These are phyloP conservation scores for Augochlora pura DNA, from an alignment of 1,140 invertebrate genomes.

Conservation along the genomic window DNA sequence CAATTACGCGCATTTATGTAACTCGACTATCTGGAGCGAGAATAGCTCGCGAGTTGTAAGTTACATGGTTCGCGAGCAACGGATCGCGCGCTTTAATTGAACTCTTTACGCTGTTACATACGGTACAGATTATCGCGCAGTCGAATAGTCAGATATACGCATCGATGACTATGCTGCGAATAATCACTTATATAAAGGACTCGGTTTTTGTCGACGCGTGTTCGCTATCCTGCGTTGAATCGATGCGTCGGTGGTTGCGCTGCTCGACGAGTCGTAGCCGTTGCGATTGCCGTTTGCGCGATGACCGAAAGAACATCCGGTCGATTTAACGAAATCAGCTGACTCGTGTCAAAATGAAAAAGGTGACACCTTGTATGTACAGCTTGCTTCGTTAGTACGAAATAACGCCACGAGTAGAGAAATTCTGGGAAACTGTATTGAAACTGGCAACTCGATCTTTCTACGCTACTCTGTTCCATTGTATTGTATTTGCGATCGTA, in stretches of 20 bases:
- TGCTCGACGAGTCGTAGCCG: not conserved
- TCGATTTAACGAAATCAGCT: not conserved
- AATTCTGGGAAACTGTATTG: no score
- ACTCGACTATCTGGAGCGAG: no score
- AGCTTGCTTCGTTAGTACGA: not conserved
- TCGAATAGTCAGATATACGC: not conserved
- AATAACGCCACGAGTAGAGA: not conserved
- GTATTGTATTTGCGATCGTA: no score
- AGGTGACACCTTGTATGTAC: not conserved
- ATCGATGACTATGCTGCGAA: conserved; percentile 5
- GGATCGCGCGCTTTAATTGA: not conserved
- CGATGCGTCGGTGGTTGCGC: not conserved
- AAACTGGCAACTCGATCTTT: no score
- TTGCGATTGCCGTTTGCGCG: conserved; percentile 1
- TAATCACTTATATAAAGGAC: conserved; percentile 36
- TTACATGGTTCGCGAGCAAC: no score
- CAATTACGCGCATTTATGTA: no score
- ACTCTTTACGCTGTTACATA: not conserved
- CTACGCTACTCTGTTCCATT: no score
- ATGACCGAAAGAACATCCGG: not conserved
- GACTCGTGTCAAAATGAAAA: not conserved
- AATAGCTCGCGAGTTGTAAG: no score
- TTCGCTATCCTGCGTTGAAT: not conserved
- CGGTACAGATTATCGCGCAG: not conserved
- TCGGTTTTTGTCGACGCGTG: conserved; percentile 2